Evolutionary conservation across 2,888 invertebrate species (phyloP), one percentile per base, ranked within the genome.

Genomic region (Lycia hirtaria): DNA sequence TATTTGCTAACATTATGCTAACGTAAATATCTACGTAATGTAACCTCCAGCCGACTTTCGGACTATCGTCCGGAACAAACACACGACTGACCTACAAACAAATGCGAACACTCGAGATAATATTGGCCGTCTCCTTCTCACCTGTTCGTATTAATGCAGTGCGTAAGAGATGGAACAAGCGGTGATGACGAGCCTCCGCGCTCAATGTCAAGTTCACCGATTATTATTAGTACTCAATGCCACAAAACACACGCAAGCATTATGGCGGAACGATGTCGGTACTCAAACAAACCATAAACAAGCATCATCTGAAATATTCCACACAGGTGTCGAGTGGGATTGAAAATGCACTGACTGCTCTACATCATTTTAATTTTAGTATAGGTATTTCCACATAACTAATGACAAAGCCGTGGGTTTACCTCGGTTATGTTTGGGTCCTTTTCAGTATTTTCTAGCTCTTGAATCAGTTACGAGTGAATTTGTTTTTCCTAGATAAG

Each of bases 151-250:
- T 68, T 43, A 57, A 61, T 51, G 87, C 75, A 83, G 73, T 84
- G 78, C 71, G 43, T n/a, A 30, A 78, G 89, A 87, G 90, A 89
- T 72, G 77, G 81, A 76, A 69, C 74, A 78, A 78, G 81, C 76
- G 84, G 81, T 84, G 86, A 86, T 90, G 91, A 92, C 91, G 91
- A 92, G 89, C 88, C 90, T 89, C 87, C 63, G 67, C 60, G 63
- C 87, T 90, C 92, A 91, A 92, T 91, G 92, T 92, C 92, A 92
- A 92, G 92, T 92, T 92, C 92, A 91, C 85, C 88, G 91, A 89
- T 90, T 89, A 90, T 89, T 91, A 90, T 90, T 91, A 90, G 91
- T 87, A 80, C 77, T 89, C 91, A 92, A 91, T 92, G 91, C 91
- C 90, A 89, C 86, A 75, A 81, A 87, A 87, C 83, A 88, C 83